Evolutionary conservation across 2,888 invertebrate genomes (phyloP).

Genomic region (Pilophorus perplexus): DNA sequence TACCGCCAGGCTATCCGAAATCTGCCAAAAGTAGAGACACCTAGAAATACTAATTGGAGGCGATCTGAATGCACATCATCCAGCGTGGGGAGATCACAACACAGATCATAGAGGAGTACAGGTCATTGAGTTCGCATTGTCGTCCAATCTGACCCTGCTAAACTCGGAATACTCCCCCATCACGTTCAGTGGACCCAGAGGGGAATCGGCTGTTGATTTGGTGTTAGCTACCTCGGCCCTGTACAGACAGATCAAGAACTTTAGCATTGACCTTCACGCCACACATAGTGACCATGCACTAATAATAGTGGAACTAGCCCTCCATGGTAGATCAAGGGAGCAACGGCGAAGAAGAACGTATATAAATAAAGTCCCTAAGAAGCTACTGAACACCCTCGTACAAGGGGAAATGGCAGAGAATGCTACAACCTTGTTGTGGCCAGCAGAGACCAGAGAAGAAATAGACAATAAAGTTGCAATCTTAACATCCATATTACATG

Average conservation of each 20-base stretch:
- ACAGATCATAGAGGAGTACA: neutral
- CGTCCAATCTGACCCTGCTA: neutral
- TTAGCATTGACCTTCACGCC: neutral
- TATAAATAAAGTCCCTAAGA: neutral
- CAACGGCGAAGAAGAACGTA: neutral
- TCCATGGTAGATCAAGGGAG: neutral
- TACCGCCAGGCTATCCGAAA: neutral
- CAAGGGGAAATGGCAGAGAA: neutral
- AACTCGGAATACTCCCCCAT: neutral
- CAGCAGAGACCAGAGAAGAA: neutral
- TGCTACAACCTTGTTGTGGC: neutral
- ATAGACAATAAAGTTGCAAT: neutral
- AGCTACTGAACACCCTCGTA: neutral
- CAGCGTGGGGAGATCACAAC: neutral
- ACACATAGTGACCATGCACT: neutral
- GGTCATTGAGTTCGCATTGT: neutral
- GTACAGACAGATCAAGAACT: neutral
- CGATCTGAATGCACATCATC: slow-evolving; percentile 4
- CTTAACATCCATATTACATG: neutral
- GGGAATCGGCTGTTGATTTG: neutral
- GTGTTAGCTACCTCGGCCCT: neutral
- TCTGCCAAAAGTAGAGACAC: neutral
- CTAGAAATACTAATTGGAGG: neutral
- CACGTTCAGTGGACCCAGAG: slow-evolving; percentile 8
- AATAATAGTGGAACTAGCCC: neutral